Conservation (phyloP, 2,888 invertebrate genomes). For the Phragmatobia fuliginosa region DNA sequence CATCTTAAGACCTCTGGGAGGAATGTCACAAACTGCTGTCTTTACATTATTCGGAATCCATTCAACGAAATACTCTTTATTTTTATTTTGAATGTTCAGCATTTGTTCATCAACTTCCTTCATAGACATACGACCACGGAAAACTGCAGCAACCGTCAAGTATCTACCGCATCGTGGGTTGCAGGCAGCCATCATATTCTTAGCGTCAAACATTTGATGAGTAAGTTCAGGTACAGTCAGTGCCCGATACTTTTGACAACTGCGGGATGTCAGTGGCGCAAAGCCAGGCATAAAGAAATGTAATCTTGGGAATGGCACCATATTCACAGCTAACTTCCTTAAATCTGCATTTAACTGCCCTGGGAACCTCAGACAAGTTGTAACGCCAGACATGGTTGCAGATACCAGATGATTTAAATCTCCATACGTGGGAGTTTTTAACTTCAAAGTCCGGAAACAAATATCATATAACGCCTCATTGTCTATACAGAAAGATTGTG, state of each 20-base stretch:
- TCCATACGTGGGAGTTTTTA: conserved; percentile 92
- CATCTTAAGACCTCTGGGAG: conserved; percentile 92
- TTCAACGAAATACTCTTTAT: conserved; percentile 92
- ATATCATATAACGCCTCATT: conserved; percentile 92
- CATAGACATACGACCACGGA: conserved; percentile 97
- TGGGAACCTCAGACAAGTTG: conserved; percentile 91
- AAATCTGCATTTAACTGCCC: conserved; percentile 82
- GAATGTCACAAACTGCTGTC: conserved; percentile 93
- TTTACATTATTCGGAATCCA: conserved; percentile 94
- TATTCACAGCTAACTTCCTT: conserved; percentile 80
- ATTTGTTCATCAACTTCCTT: conserved; percentile 95
- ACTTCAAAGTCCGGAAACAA: conserved; percentile 91
- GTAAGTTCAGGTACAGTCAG: conserved; percentile 97
- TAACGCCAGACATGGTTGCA: conserved; percentile 94
- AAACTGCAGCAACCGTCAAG: conserved; percentile 95
- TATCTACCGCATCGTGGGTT: conserved; percentile 96
- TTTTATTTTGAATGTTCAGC: conserved; percentile 92
- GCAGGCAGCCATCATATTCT: conserved; percentile 96
- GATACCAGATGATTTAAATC: conserved; percentile 94
- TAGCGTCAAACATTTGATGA: conserved; percentile 87
- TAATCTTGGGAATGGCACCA: conserved; percentile 89
- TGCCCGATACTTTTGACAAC: conserved; percentile 95
- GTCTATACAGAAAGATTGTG: conserved; percentile 90
- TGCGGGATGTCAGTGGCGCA: conserved; percentile 92
- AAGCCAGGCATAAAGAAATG: conserved; percentile 87